A percentile compares a stretch with the other conserved stretches of the same genome.
Conservation (phyloP, 2,888 invertebrate species). For the Lasioglossum marginatum region DNA sequence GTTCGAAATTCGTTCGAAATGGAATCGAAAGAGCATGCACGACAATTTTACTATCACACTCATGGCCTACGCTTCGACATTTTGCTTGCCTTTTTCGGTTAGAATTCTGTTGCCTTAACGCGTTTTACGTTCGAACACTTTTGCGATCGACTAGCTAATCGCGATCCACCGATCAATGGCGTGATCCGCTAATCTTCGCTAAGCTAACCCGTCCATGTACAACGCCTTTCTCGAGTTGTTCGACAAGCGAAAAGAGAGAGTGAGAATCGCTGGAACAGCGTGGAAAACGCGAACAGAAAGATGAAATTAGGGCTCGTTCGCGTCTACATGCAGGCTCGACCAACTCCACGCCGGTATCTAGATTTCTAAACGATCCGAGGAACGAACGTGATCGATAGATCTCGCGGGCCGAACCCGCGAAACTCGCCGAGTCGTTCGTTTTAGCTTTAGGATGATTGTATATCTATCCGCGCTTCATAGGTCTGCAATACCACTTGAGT, state of each 20-base stretch:
- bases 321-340: constrained; percentile 41
- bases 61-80: constrained; percentile 73
- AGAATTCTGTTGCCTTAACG: constrained; percentile 71
- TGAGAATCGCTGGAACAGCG: constrained; percentile 14
- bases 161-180: constrained; percentile 43
- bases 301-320: constrained; percentile 21
- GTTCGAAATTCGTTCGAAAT: background rate
- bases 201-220: constrained; percentile 82
- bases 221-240: constrained; percentile 76
- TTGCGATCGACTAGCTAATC: constrained; percentile 54
- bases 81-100: constrained; percentile 70
- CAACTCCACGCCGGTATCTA: constrained; percentile 39
- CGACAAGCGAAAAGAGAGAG: constrained; percentile 36
- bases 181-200: constrained; percentile 79
- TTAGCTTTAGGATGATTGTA: constrained; percentile 69
- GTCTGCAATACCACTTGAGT: constrained; percentile 57
- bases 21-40: constrained; percentile 51
- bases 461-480: constrained; percentile 69
- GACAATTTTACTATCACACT: constrained; percentile 64
- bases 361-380: constrained; percentile 50
- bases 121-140: constrained; percentile 66
- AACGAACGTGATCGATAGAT: constrained; percentile 33
- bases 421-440: constrained; percentile 58
- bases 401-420: constrained; percentile 45
- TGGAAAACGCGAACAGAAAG: constrained; percentile 18